Percentiles rank a stretch among this genome's conserved stretches.
Evolutionary conservation across 2,797 vertebrate genomes (phyloP).

Genomic region (Anniella stebbinsi): DNA sequence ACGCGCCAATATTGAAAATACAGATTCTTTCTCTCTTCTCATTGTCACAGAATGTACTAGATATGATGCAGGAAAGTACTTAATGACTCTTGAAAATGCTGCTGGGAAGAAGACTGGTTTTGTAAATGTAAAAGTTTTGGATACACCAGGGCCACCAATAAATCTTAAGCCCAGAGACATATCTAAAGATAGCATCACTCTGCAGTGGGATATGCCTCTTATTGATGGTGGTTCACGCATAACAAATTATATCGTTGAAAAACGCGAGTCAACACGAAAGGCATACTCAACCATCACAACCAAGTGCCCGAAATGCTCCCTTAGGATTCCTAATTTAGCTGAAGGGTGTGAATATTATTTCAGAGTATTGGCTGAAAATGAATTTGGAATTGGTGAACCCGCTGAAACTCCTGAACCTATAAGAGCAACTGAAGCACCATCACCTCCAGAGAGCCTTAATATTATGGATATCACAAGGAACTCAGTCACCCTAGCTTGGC

Average conservation of each 20-base stretch:
- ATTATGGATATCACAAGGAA: constrained; percentile 94
- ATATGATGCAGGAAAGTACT: constrained; percentile 93
- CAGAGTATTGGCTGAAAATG: constrained; percentile 96
- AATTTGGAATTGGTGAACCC: constrained; percentile 96
- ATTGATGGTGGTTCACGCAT: constrained; percentile 96
- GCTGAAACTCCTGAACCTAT: constrained; percentile 93
- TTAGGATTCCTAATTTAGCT: constrained; percentile 86
- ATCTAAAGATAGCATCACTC: constrained; percentile 92
- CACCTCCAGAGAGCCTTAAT: constrained; percentile 92
- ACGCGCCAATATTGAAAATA: constrained; percentile 93
- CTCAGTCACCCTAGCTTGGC: constrained; percentile 94
- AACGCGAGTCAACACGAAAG: constrained; percentile 98
- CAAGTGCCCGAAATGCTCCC: constrained; percentile 90
- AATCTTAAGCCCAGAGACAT: constrained; percentile 93
- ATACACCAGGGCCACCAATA: constrained; percentile 94
- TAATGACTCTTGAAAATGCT: constrained; percentile 93
- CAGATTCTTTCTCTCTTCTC: constrained; percentile 97
- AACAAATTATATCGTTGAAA: constrained; percentile 98
- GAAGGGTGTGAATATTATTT: constrained; percentile 99
- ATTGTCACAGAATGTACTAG: constrained; percentile 94
- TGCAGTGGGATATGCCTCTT: constrained; percentile 97
- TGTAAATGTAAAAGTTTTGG: constrained; percentile 95
- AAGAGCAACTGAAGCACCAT: constrained; percentile 93
- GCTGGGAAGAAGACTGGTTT: constrained; percentile 94
- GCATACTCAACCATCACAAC: constrained; percentile 92